Conservation (phyloP, 2,888 invertebrate genomes). For the Margaritifera margaritifera region DNA sequence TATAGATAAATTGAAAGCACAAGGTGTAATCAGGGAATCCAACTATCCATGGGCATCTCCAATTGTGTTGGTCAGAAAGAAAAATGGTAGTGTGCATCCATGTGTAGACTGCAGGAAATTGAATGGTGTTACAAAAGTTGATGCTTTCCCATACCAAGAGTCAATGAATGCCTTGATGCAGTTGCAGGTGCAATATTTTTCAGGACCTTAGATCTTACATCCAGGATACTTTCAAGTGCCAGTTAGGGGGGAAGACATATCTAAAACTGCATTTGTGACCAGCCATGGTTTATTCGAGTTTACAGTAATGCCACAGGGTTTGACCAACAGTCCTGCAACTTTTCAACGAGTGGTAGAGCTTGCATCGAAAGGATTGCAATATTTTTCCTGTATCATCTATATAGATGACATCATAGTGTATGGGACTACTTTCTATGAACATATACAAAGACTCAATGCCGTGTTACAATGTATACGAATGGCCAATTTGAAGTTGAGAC, state of each 20-base stretch:
- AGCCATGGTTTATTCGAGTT: constrained; percentile 35
- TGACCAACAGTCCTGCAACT: constrained; percentile 23
- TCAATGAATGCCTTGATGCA: constrained; percentile 32
- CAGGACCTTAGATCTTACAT: constrained; percentile 24
- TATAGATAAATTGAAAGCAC: constrained; percentile 23
- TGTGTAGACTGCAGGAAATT: constrained; percentile 27
- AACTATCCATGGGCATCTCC: constrained; percentile 29
- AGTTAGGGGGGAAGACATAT: constrained; percentile 19
- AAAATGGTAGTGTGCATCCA: constrained; percentile 24
- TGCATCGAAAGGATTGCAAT: constrained; percentile 26
- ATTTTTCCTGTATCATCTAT: constrained; percentile 31
- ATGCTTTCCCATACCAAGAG: constrained; percentile 36
- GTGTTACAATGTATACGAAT: constrained; percentile 21
- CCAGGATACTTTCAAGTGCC: constrained; percentile 34
- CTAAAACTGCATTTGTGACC: constrained; percentile 37
- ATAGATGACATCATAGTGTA: constrained; percentile 36
- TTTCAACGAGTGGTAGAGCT: constrained; percentile 34
- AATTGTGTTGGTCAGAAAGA: constrained; percentile 25
- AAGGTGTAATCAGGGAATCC: constrained; percentile 25
- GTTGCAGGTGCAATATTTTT: constrained; percentile 25
- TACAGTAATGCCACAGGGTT: constrained; percentile 24
- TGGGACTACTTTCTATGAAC: constrained; percentile 19
- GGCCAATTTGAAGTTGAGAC: constrained; percentile 37
- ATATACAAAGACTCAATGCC: constrained; percentile 16
- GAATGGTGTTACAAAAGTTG: constrained; percentile 23